Evolutionary conservation across 2,113 vertebrate genomes (phyloP).

Genomic region (Heteronetta atricapilla): DNA sequence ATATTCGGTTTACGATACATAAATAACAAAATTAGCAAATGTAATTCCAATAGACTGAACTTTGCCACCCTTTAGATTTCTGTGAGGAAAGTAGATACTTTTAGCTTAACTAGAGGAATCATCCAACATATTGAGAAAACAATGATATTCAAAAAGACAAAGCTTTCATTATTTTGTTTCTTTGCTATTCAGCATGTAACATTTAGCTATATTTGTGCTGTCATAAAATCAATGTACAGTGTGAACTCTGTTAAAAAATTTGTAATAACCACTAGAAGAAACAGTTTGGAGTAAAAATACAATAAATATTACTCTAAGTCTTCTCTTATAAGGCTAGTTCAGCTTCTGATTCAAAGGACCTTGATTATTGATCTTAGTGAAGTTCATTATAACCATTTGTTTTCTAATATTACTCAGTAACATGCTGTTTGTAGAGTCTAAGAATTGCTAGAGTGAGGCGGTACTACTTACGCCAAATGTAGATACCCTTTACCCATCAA

Average conservation of each 20-base stretch:
- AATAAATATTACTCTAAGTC: conserved; percentile 27
- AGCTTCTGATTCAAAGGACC: conserved; percentile 22
- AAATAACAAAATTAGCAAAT: conserved; percentile 36
- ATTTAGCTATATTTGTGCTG: conserved; percentile 16
- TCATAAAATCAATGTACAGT: conserved; percentile 27
- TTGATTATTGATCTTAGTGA: conserved; percentile 23
- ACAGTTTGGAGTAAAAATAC: conserved; percentile 33
- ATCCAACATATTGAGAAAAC: neutral
- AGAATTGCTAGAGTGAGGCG: neutral
- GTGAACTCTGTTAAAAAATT: conserved; percentile 17
- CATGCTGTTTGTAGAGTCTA: neutral
- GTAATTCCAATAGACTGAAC: conserved; percentile 14
- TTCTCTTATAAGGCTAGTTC: conserved; percentile 34
- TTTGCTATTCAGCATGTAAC: neutral
- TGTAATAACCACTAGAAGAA: conserved; percentile 37
- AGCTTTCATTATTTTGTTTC: conserved; percentile 24
- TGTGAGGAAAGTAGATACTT: conserved; percentile 5
- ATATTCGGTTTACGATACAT: neutral
- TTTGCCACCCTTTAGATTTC: conserved; percentile 6
- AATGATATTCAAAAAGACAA: conserved; percentile 16
- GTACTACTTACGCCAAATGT: neutral
- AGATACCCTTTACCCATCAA: conserved; percentile 36
- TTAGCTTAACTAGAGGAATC: conserved; percentile 18
- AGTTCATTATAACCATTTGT: conserved; percentile 38
- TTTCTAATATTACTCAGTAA: conserved; percentile 35